These are phyloP conservation scores for Mus minutoides DNA, from an alignment of 2,797 vertebrate species.

Conservation along the genomic window DNA sequence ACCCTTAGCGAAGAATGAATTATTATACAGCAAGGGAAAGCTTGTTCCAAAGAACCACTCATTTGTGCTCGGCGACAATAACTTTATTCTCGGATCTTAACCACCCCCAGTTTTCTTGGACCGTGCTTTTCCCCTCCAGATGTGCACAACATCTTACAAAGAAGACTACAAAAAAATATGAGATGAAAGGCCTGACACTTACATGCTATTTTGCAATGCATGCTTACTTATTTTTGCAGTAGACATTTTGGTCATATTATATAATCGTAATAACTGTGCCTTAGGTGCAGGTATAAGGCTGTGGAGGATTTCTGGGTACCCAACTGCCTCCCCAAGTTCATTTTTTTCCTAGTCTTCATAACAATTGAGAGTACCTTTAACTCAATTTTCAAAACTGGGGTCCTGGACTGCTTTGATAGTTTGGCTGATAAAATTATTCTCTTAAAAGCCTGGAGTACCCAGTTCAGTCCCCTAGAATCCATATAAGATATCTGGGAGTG, in stretches of 20 bases:
- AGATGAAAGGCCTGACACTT: conserved; percentile 17
- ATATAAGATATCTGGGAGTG: background rate
- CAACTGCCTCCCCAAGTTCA: background rate
- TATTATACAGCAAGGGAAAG: conserved; percentile 65
- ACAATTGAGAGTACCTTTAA: background rate
- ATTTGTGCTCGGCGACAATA: conserved; percentile 47
- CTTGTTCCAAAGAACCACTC: conserved; percentile 46
- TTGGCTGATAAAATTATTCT: background rate
- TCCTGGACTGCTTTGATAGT: background rate
- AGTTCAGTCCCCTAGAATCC: background rate
- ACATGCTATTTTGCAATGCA: background rate
- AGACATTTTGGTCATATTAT: background rate
- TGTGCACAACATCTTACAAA: conserved; percentile 4
- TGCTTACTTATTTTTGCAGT: background rate
- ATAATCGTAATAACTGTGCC: background rate
- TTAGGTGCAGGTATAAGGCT: background rate
- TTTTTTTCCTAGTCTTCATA: background rate
- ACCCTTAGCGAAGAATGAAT: conserved; percentile 75
- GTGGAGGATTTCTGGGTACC: background rate
- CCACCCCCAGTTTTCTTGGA: conserved; percentile 41
- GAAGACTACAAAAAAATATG: background rate
- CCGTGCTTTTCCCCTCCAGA: conserved; percentile 46
- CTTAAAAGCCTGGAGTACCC: background rate
- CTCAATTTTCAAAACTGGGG: background rate
- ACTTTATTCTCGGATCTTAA: conserved; percentile 56